phyloP scores from a whole-genome alignment of 2,797 vertebrate genomes.

The Podarcis siculus region DNA sequence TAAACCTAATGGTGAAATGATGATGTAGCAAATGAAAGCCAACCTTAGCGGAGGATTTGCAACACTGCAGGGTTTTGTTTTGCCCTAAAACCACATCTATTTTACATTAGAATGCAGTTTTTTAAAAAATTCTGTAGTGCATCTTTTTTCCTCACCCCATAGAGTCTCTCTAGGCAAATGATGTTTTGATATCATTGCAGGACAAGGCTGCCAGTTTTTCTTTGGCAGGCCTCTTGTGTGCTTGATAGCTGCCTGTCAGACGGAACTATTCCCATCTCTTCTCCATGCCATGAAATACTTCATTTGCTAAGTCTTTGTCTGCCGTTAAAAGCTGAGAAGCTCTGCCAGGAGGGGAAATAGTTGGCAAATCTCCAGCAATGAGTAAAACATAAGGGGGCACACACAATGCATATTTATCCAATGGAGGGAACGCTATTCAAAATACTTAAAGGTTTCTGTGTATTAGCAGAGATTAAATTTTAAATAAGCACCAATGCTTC shows the following conservation, averaged over 20 bases:
- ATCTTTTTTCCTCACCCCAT: background rate
- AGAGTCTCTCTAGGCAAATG: background rate
- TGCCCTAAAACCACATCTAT: slow-evolving; percentile 22
- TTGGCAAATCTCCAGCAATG: background rate
- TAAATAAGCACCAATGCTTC: background rate
- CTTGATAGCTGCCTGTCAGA: background rate
- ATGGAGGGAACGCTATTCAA: background rate
- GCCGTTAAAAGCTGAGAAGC: background rate
- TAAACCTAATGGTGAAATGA: slow-evolving; percentile 30
- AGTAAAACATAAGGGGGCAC: background rate
- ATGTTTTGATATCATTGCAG: background rate
- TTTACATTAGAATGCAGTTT: slow-evolving; percentile 51
- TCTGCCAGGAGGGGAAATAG: slow-evolving; percentile 2
- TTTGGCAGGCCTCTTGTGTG: background rate
- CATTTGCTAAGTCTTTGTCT: background rate
- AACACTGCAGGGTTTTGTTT: slow-evolving; percentile 28
- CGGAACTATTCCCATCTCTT: background rate
- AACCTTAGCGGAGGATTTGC: slow-evolving; percentile 41
- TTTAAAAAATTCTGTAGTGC: slow-evolving; percentile 30
- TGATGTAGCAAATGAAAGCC: slow-evolving; percentile 7
- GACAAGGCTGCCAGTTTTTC: background rate
- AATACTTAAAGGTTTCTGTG: slow-evolving; percentile 1
- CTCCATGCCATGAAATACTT: background rate
- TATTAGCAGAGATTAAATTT: slow-evolving; percentile 3
- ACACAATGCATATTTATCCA: background rate